Conservation (phyloP, 1,140 invertebrate genomes). For the Hyphantria cunea region DNA sequence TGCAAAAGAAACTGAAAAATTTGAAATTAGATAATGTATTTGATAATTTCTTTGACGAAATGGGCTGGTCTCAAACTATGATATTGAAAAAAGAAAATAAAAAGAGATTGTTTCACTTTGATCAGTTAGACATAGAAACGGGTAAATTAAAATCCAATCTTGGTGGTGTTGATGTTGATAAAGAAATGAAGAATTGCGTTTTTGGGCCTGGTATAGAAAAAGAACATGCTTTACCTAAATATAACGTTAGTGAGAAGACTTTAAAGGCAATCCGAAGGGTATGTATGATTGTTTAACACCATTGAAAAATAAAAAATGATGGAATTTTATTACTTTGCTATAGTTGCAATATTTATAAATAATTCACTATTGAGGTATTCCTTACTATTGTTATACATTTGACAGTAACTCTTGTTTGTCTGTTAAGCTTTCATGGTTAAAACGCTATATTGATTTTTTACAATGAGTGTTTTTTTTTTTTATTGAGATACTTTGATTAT, state of each 20-base stretch:
- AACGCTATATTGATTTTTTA: too few relatives aligned
- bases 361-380: too few relatives aligned
- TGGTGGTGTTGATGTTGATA: slow-evolving; percentile 80
- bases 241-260: slow-evolving; percentile 83
- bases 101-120: slow-evolving; percentile 56
- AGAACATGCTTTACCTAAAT: slow-evolving; percentile 83
- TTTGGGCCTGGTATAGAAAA: slow-evolving; percentile 86
- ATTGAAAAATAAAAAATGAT: not conserved
- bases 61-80: slow-evolving; percentile 57
- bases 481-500: too few relatives aligned
- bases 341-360: too few relatives aligned
- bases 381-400: too few relatives aligned
- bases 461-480: too few relatives aligned
- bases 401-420: too few relatives aligned
- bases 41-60: slow-evolving; percentile 67
- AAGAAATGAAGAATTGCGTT: slow-evolving; percentile 85
- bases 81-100: slow-evolving; percentile 47
- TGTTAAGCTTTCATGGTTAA: too few relatives aligned
- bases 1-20: slow-evolving; percentile 59
- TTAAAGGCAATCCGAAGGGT: slow-evolving; percentile 84
- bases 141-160: slow-evolving; percentile 74
- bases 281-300: slow-evolving; percentile 50
- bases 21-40: slow-evolving; percentile 62
- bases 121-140: slow-evolving; percentile 74
- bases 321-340: too few relatives aligned